Conservation (phyloP, 2,888 invertebrate species). For the Apodemia duryi region DNA sequence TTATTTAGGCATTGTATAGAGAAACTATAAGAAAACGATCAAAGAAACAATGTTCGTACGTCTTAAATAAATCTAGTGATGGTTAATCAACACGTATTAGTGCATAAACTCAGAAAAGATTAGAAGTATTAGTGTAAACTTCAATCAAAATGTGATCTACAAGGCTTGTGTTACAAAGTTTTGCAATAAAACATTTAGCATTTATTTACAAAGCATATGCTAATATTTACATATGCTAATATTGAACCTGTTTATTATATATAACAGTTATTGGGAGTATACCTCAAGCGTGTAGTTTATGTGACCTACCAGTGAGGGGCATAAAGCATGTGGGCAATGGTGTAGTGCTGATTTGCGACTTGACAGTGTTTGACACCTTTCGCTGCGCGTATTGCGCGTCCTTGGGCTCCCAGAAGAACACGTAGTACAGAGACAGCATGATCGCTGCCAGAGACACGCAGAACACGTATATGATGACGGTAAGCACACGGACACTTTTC, state of each 20-base stretch:
- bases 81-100: neutral
- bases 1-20: neutral
- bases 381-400: constrained; percentile 73
- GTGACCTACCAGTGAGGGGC: constrained; percentile 77
- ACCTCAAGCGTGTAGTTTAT: constrained; percentile 57
- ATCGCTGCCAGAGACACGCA: constrained; percentile 96
- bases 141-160: neutral
- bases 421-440: constrained; percentile 95
- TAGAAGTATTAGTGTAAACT: neutral
- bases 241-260: neutral
- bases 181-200: neutral
- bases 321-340: constrained; percentile 78
- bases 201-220: constrained; percentile 4
- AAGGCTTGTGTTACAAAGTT: neutral
- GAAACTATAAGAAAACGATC: neutral
- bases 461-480: constrained; percentile 95
- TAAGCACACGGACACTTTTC: constrained; percentile 93
- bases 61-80: neutral
- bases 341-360: constrained; percentile 75
- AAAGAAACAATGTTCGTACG: neutral
- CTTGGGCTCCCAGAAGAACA: constrained; percentile 94
- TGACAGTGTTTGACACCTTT: constrained; percentile 74
- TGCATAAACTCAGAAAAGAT: neutral
- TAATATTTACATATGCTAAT: neutral
- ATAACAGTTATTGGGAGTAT: neutral